Percentiles rank a stretch among this genome's conserved stretches.
phyloP scores from a whole-genome alignment of 1,140 invertebrate genomes.

The Pseudoatta argentina region DNA sequence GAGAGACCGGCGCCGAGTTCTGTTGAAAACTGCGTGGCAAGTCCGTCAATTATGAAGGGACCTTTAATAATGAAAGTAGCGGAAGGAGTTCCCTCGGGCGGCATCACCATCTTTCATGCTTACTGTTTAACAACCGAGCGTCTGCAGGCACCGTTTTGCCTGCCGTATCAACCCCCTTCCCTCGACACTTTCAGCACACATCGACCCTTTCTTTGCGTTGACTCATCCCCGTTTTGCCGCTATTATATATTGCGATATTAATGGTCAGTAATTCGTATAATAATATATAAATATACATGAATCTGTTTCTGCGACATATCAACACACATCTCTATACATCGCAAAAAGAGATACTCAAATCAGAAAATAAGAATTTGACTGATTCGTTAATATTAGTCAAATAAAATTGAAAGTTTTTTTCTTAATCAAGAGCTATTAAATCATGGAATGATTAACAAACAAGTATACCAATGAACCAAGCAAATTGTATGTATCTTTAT shows the following conservation, averaged over 20 bases:
- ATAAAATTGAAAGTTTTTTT: constrained; percentile 2
- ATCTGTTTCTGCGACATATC: constrained; percentile 41
- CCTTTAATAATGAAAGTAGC: constrained; percentile 83
- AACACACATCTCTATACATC: background rate
- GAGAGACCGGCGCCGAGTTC: constrained; percentile 43
- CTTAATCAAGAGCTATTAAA: background rate
- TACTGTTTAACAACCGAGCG: constrained; percentile 80
- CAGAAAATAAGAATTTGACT: background rate
- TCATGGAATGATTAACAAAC: background rate
- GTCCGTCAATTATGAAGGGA: constrained; percentile 76
- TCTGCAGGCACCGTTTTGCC: constrained; percentile 68
- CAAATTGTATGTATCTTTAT: background rate
- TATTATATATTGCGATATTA: background rate
- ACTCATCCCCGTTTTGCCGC: constrained; percentile 13
- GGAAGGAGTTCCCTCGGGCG: constrained; percentile 83
- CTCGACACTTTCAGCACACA: constrained; percentile 75
- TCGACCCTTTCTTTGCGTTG: constrained; percentile 80
- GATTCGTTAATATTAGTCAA: background rate
- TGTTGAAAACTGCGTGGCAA: constrained; percentile 67
- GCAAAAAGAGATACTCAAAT: background rate
- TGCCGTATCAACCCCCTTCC: constrained; percentile 39
- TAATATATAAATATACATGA: background rate
- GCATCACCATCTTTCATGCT: constrained; percentile 85
- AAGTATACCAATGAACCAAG: background rate
- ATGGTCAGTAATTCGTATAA: background rate